Base-by-base conservation (phyloP, 2,113 vertebrate species). In the Equus przewalskii region DNA sequence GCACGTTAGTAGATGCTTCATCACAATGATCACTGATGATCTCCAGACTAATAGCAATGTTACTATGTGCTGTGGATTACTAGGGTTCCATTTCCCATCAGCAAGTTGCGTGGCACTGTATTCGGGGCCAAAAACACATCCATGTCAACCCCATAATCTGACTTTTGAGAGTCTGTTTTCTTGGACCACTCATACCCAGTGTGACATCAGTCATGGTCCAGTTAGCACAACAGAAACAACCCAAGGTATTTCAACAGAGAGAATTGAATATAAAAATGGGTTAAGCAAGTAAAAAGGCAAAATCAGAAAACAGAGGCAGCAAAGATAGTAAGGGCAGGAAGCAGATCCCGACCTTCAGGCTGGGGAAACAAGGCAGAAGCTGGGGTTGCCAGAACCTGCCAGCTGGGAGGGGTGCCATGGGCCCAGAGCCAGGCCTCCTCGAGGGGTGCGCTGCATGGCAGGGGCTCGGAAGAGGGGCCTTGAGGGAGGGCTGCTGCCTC, bases 31-130 rank as follows among this genome's bases (percentile, higher is more conserved):
- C 36, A 6, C 28, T 22, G 54, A 21, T 13, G 11, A 62, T 44
- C 26, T 49, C 36, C 6, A 76, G 69, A 69, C 78, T 62, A 21
- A 69, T 3, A 58, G 56, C 4, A 65, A 62, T 19, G 24, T 56
- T 0, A 0, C 33, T 22, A 28, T 7, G 2, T n/a, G 26, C 21
- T 60, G 2, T 6, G 24, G 12, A 28, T 64, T 51, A 19, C 24
- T 30, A 18, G 30, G 5, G 22, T 58, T 28, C 51, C 30, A 8
- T 54, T 56, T 69, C 24, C 64, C 21, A 28, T 30, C 16, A 78
- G 79, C 70, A 79, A 65, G 41, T 19, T 58, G 46, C 7, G 54
- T 3, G 10, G 30, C 7, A 51, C 62, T 41, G 24, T 6, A 3
- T 15, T 89, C 84, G 54, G 64, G 69, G 64, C 62, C 93, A 9